Base-by-base conservation (phyloP, 2,113 vertebrate species). In the Tretioscincus oriximinensis region DNA sequence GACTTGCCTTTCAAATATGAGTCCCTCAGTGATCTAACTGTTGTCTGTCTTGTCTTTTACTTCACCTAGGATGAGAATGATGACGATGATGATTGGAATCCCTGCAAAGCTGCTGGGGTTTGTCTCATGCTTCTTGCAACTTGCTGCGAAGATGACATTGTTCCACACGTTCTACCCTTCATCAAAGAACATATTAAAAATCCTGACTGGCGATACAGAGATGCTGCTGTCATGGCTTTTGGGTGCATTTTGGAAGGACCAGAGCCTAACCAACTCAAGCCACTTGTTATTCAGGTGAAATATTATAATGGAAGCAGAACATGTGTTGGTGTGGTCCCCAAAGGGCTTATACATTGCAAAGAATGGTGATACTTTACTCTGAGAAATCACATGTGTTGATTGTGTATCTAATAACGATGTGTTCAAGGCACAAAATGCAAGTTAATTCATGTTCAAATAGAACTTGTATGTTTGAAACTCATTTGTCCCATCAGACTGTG, bases 211-310 rank as follows among this genome's bases (percentile, higher is more conserved):
- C 90, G 98, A 66, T 98, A 98, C 94, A 92, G 98, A 0, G 98
- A 99, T n/a, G 98, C 98, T 2, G 98, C 98, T 1, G 96, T 99
- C 90, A 98, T 99, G 98, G 98, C 98, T 58, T 99, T 99, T 24
- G 98, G 98, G 1, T 97, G 96, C 86, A 99, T 99, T 88, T 94
- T 99, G 85, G 98, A 99, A 81, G 98, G 98, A 26, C 98, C 98
- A 0, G 98, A 99, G 73, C 97, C 98, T 28, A 98, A 95, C 94
- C 98, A 98, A 91, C 97, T 99, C 73, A 99, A 99, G 89, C 98
- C 98, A 1, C 95, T 99, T 0, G 97, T 98, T 76, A 97, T 98
- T 71, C 98, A 99, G 97, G 97, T 98, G 26, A 84, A 31, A 1
- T 0, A 24, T 11, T 24, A 16, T 47, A 28, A 1, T 41, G 2